Evolutionary conservation across 2,113 vertebrate species (phyloP).

Genomic region (Porphyrio hochstetteri): DNA sequence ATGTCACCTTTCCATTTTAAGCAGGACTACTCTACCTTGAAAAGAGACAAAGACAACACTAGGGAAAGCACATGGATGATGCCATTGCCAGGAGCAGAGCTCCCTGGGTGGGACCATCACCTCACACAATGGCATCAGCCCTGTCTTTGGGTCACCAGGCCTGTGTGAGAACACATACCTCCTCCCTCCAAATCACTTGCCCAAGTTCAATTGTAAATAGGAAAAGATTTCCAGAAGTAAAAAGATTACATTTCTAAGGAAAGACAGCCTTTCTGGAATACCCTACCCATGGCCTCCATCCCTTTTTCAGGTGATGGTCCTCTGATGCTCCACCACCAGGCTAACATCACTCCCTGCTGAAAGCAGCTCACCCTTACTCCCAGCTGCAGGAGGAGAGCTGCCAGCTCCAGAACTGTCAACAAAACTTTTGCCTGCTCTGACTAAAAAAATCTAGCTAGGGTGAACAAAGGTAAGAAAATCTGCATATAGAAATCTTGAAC

Average conservation of each 20-base stretch:
- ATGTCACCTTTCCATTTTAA: background rate
- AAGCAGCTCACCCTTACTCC: background rate
- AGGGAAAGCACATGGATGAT: fast-evolving
- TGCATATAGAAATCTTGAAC: background rate
- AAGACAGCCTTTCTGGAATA: background rate
- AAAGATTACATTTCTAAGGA: background rate
- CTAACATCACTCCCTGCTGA: fast-evolving
- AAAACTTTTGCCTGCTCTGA: background rate
- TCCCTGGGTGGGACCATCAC: background rate
- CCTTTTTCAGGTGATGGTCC: background rate
- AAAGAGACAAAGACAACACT: background rate
- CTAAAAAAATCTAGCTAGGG: background rate
- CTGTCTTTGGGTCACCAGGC: background rate
- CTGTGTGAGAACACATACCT: background rate
- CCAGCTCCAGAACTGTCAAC: background rate
- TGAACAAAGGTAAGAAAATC: background rate
- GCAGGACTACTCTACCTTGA: background rate
- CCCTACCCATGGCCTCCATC: background rate
- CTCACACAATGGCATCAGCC: background rate
- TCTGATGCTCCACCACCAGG: background rate
- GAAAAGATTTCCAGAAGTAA: background rate
- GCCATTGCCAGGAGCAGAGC: background rate
- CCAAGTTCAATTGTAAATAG: background rate
- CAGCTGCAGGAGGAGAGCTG: fast-evolving
- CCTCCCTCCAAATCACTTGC: background rate